Conservation (phyloP, 2,113 vertebrate species). For the Asarcornis scutulata region DNA sequence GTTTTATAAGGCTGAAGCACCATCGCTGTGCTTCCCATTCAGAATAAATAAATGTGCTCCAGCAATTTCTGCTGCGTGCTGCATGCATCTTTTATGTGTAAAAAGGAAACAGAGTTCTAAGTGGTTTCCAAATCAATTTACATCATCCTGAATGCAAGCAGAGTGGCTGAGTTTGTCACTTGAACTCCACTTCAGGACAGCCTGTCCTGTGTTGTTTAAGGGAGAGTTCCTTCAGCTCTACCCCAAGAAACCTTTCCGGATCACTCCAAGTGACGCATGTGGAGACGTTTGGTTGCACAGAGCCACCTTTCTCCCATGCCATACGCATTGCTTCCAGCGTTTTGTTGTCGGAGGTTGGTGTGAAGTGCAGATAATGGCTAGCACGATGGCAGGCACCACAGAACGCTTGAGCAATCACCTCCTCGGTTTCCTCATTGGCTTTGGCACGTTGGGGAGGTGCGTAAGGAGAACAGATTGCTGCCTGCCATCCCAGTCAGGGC, state of each 20-base stretch:
- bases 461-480: background rate
- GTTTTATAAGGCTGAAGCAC: background rate
- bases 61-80: background rate
- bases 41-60: background rate
- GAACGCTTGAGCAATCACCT: background rate
- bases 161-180: background rate
- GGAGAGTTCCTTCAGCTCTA: background rate
- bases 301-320: too few species aligned
- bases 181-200: background rate
- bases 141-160: background rate
- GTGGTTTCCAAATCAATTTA: background rate
- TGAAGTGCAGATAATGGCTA: background rate
- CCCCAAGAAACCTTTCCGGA: background rate
- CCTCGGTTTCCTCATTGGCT: background rate
- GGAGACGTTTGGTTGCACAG: background rate
- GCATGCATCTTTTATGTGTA: background rate
- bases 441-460: background rate
- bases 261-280: fast-evolving
- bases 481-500: background rate
- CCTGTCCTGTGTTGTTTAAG: background rate
- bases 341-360: background rate
- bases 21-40: background rate
- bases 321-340: background rate
- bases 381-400: background rate
- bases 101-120: background rate